Base-by-base conservation (phyloP, 2,888 invertebrate genomes). In the Platynereis dumerilii region DNA sequence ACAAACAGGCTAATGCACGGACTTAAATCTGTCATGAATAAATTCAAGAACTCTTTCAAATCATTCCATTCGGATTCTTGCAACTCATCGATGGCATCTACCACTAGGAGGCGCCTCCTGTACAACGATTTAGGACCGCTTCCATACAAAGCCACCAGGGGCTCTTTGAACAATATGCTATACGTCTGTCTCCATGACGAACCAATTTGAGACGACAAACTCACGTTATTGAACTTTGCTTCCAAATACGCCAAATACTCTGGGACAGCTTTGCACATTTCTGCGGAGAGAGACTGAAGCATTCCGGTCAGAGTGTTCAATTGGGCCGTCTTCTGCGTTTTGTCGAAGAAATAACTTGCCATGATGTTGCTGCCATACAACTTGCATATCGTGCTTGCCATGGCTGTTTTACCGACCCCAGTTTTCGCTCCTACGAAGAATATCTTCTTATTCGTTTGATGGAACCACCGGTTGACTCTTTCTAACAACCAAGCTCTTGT, bases 401-500 rank as follows among this genome's bases (percentile, higher is more conserved):
- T 52, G 28, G 70, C 65, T 10, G 69, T 62, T 62, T 70, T 70
- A 7, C 70, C 70, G 1, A 60, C 54, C 3, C 69, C 70, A 24
- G 54, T 39, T 53, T 61, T 42, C 10, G 61, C 69, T 26, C 53
- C 34, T 15, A 69, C n/a, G 39, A 56, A 55, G 26, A 67, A 65
- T 5, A 70, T 22, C 55, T 59, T 15, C 56, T 64, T 67, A 17
- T 67, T 58, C n/a, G 27, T 26, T n/a, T 34, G 39, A 28, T 1
- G 7, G 15, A 70, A 29, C 64, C 66, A 70, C 1, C 63, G 52
- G 26, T 65, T 24, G 15, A 70, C 29, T 15, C 62, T 28, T 55
- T 70, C 70, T 28, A 69, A 28, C 15, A 69, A 29, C 70, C 70
- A 70, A 20, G 39, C 62, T 15, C 68, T 42, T 7, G 70, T 70